Conservation (phyloP, 53 echinoderm and acorn worm species). For the Astropecten irregularis region DNA sequence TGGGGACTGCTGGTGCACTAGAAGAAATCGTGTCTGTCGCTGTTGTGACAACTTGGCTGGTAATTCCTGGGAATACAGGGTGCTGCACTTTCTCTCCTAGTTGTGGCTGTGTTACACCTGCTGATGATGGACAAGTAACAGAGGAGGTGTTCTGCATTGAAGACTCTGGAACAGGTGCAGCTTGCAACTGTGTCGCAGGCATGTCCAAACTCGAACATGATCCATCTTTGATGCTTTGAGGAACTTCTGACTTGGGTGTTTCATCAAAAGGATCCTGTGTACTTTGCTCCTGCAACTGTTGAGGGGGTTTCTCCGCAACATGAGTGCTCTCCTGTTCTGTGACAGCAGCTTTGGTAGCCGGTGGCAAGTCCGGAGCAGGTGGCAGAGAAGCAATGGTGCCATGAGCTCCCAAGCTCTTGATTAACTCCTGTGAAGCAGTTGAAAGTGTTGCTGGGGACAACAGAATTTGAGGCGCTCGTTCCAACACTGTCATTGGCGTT, state of each 20-base stretch:
- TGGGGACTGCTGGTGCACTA: background rate
- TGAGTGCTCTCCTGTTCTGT: constrained; percentile 4
- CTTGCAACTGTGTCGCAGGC: background rate
- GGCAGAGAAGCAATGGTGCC: constrained; percentile 25
- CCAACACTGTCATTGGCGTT: constrained; percentile 19
- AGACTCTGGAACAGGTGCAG: background rate
- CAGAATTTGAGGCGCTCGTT: constrained; percentile 18
- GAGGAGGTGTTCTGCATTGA: background rate
- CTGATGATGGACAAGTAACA: background rate
- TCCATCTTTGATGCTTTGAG: background rate
- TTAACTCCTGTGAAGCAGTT: constrained; percentile 28
- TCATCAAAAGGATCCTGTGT: background rate
- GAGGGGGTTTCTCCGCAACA: background rate
- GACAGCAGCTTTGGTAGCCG: constrained; percentile 5
- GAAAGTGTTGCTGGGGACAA: constrained; percentile 15
- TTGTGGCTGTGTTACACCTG: background rate
- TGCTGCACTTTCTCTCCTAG: background rate
- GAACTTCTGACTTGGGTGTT: background rate
- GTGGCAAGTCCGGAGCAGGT: background rate
- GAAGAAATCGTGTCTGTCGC: background rate
- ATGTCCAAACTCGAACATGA: background rate
- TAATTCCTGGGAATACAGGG: background rate
- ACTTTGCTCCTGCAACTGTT: background rate
- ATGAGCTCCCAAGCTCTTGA: constrained; percentile 32
- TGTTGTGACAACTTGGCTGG: background rate